A percentile compares a stretch with the other conserved stretches of the same genome.
These are phyloP conservation scores for Ochotona curzoniae DNA, from an alignment of 2,113 vertebrate species.

Conservation along the genomic window DNA sequence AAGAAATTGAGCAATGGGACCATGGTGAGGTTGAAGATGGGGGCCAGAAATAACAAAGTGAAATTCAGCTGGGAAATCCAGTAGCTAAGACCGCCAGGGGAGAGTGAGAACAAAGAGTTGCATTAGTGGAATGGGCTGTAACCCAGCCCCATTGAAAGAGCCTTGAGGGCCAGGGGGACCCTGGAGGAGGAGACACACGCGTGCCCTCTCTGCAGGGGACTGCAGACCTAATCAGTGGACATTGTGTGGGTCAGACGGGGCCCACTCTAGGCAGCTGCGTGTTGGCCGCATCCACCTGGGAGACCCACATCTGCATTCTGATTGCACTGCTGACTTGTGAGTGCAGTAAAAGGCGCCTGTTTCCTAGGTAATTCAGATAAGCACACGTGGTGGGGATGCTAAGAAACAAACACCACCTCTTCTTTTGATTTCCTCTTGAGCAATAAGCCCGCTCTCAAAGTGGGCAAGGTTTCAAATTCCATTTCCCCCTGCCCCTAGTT, in stretches of 20 bases:
- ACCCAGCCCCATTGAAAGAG: neutral
- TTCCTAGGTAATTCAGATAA: constrained; percentile 45
- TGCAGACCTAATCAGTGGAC: constrained; percentile 63
- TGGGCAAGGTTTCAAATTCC: neutral
- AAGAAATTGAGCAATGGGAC: constrained; percentile 1
- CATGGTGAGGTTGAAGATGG: neutral
- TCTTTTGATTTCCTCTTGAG: neutral
- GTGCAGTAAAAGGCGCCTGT: neutral
- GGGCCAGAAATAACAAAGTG: constrained; percentile 47
- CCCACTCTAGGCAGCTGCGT: constrained; percentile 32
- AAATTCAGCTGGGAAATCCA: constrained; percentile 56
- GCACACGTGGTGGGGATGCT: neutral
- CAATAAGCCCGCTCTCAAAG: neutral
- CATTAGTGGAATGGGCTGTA: constrained; percentile 45
- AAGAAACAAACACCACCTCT: neutral
- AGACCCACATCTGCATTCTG: constrained; percentile 62
- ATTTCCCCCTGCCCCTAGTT: neutral
- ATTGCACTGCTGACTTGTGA: constrained; percentile 43
- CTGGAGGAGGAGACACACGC: neutral
- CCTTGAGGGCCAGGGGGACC: constrained; percentile 5
- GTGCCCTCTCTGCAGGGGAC: neutral
- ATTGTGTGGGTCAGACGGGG: constrained; percentile 65
- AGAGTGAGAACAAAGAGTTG: constrained; percentile 64
- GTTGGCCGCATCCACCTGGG: constrained; percentile 46
- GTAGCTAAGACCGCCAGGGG: constrained; percentile 5